Percentiles rank a stretch among this genome's conserved stretches.
Evolutionary conservation across 1,140 invertebrate genomes (phyloP).

Genomic region (Hypsibius dujardini): DNA sequence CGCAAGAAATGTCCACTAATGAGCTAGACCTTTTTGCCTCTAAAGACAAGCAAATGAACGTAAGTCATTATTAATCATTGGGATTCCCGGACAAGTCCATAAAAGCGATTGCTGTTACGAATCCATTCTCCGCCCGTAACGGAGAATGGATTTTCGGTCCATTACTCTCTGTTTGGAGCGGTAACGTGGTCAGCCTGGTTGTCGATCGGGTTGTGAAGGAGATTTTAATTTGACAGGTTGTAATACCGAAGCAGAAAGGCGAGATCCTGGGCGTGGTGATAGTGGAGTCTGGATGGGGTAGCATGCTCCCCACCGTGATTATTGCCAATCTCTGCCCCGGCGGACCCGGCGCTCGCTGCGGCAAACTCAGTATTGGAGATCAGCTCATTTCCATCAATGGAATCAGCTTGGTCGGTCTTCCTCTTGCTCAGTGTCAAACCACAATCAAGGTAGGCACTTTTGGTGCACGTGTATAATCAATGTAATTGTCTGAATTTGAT

Average conservation of each 20-base stretch:
- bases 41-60: constrained; percentile 97
- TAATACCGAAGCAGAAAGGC: constrained; percentile 92
- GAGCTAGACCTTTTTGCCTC: constrained; percentile 99
- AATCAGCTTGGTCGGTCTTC: constrained; percentile 85
- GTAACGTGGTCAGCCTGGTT: no score
- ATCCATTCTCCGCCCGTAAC: no score
- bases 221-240: no score
- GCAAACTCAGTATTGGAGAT: constrained; percentile 95
- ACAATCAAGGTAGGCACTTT: constrained; percentile 94
- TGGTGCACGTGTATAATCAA: no score
- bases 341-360: constrained; percentile 88
- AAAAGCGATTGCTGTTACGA: no score
- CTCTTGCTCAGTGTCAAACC: constrained; percentile 88
- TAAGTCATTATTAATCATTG: no score
- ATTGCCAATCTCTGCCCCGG: constrained; percentile 89
- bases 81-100: no score
- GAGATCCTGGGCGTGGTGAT: constrained; percentile 95
- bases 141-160: no score
- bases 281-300: constrained; percentile 98
- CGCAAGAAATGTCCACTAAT: constrained; percentile 97
- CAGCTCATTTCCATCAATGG: constrained; percentile 99
- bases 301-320: constrained; percentile 95
- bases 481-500: no score
- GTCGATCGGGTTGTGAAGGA: no score
- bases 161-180: no score